Evolutionary conservation across 2,888 invertebrate species (phyloP).

Genomic region (Lepidocyrtinus sp.): DNA sequence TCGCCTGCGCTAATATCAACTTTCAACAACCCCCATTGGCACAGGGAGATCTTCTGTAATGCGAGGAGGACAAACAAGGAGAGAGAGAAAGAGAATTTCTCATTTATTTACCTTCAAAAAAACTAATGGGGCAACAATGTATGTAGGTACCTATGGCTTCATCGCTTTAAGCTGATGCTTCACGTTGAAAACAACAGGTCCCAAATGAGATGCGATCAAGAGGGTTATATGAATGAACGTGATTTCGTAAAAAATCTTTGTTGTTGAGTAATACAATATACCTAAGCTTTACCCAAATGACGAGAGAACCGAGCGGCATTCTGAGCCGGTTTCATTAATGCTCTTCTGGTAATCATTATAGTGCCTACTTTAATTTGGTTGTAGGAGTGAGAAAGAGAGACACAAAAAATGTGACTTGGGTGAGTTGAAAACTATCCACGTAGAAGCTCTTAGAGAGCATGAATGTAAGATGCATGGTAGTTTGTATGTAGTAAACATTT

Average conservation of each 20-base stretch:
- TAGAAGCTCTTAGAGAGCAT: neutral
- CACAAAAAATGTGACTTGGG: neutral
- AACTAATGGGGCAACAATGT: neutral
- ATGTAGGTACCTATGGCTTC: neutral
- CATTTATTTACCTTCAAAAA: neutral
- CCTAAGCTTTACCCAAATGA: neutral
- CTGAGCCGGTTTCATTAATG: conserved; percentile 31
- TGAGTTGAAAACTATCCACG: neutral
- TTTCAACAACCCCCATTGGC: neutral
- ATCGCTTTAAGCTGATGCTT: neutral
- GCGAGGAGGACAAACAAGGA: neutral
- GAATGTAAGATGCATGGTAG: neutral
- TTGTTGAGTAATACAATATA: neutral
- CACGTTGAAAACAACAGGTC: neutral
- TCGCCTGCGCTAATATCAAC: conserved; percentile 3
- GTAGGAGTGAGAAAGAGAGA: neutral
- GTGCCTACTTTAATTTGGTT: neutral
- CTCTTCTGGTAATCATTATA: neutral
- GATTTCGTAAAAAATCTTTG: neutral
- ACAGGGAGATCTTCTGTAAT: neutral
- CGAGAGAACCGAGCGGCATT: conserved; percentile 49
- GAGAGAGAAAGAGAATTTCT: neutral
- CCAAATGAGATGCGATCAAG: neutral
- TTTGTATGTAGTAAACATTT: conserved; percentile 38
- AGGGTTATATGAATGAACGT: neutral